Conservation (phyloP, 2,797 vertebrate genomes). For the Uromys caudimaculatus region DNA sequence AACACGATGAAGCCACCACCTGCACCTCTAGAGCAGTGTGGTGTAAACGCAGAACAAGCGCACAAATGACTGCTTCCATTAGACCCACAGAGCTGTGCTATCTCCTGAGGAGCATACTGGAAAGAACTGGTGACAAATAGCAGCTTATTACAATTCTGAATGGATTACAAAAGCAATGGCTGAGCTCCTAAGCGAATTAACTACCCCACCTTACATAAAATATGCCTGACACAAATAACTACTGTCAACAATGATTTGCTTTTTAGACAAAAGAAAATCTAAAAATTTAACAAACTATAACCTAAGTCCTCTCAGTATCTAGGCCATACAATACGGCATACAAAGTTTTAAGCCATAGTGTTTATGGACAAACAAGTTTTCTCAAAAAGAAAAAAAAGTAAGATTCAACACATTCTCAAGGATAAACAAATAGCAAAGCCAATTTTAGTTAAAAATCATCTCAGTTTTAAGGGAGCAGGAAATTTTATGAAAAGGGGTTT, state of each 20-base stretch:
- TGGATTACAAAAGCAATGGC: background rate
- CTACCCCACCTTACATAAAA: conserved; percentile 24
- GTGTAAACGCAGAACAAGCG: background rate
- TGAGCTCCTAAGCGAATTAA: background rate
- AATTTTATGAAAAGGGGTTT: conserved; percentile 5
- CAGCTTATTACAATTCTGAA: background rate
- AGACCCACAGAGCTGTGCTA: background rate
- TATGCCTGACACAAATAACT: conserved; percentile 26
- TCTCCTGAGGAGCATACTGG: background rate
- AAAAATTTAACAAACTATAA: background rate
- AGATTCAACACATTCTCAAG: background rate
- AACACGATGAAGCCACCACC: conserved; percentile 1
- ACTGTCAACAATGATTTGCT: background rate
- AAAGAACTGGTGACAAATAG: background rate
- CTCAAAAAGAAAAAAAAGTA: background rate
- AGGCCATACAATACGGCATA: background rate
- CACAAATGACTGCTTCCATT: background rate
- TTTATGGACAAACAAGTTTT: background rate
- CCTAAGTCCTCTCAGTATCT: background rate
- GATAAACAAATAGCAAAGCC: conserved; percentile 27
- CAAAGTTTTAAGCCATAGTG: conserved; percentile 33
- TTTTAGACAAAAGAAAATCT: background rate
- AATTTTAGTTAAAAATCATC: conserved; percentile 24
- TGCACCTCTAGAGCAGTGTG: background rate
- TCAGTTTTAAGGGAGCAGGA: conserved; percentile 3